These are phyloP conservation scores for Drosophila paulistorum DNA, from an alignment of 1,140 invertebrate species.

Conservation along the genomic window DNA sequence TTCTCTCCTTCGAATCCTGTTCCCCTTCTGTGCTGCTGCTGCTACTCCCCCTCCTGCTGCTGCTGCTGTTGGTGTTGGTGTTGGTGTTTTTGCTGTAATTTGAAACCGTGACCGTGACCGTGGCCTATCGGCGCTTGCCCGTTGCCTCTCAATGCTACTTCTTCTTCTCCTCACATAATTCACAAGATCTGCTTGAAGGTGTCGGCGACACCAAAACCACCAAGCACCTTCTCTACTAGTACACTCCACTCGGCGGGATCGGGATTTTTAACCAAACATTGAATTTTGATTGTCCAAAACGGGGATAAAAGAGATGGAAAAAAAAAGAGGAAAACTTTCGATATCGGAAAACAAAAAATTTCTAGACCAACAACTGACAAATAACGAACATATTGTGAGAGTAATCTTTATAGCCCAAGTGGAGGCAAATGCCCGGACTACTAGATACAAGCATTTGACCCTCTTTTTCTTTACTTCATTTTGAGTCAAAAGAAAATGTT, in stretches of 20 bases:
- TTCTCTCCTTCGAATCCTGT: not conserved
- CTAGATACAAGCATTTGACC: not conserved
- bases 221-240: constrained; percentile 49
- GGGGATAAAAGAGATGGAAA: constrained; percentile 19
- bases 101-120: constrained; percentile 11
- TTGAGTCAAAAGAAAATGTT: not conserved
- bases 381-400: constrained; percentile 69
- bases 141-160: constrained; percentile 10
- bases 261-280: constrained; percentile 66
- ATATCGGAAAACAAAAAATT: constrained; percentile 60
- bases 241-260: constrained; percentile 51
- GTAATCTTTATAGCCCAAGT: constrained; percentile 29
- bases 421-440: not conserved
- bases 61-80: not conserved
- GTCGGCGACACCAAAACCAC: constrained; percentile 14
- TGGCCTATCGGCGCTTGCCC: constrained; percentile 22
- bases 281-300: constrained; percentile 62
- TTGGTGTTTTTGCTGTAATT: not conserved
- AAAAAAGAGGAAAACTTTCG: constrained; percentile 50
- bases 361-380: constrained; percentile 72
- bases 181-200: not conserved
- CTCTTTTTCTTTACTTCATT: not conserved
- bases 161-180: constrained; percentile 17
- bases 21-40: not conserved
- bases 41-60: not conserved